phyloP scores from a whole-genome alignment of 1,140 invertebrate genomes.

The Ostrea edulis region DNA sequence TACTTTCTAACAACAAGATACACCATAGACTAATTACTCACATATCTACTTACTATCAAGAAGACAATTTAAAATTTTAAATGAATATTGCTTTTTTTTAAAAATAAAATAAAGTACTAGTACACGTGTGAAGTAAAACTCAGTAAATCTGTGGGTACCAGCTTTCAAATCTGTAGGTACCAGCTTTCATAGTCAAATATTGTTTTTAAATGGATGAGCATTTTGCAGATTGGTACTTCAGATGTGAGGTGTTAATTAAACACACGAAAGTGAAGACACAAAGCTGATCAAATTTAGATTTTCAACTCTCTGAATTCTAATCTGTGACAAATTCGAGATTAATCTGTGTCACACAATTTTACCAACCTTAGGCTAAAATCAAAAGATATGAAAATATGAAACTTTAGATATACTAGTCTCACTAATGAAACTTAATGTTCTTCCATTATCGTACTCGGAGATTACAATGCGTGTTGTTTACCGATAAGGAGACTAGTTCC shows the following conservation, averaged over 20 bases:
- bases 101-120: too few species aligned
- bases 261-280: background rate
- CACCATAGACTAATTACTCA: background rate
- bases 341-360: constrained; percentile 1
- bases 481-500: constrained; percentile 81
- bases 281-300: background rate
- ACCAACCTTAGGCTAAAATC: background rate
- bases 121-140: too few species aligned
- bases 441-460: background rate
- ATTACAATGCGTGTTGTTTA: constrained; percentile 57
- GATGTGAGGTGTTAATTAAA: background rate
- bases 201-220: background rate
- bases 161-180: too few species aligned
- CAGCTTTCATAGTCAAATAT: background rate
- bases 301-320: background rate
- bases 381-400: background rate
- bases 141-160: too few species aligned
- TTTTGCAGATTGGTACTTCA: background rate
- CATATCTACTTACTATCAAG: background rate
- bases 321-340: background rate
- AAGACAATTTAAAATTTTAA: background rate
- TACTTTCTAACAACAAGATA: background rate
- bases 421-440: background rate
- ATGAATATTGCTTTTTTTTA: background rate
- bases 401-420: background rate